Percentiles rank a stretch among this genome's conserved stretches.
These are phyloP conservation scores for Drymonia ruficornis DNA, from an alignment of 2,888 invertebrate species.

Conservation along the genomic window DNA sequence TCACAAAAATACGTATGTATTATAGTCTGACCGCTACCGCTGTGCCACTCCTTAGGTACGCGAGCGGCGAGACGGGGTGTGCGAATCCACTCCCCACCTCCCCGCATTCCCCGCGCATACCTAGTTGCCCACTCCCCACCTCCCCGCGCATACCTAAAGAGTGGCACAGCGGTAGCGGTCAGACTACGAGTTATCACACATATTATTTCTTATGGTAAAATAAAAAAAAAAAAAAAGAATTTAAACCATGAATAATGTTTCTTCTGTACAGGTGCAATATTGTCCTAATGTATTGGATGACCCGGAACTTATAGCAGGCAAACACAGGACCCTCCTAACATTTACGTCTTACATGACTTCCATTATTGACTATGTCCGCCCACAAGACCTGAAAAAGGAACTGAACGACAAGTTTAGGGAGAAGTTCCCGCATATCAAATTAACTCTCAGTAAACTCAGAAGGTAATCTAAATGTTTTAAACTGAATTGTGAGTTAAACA, in stretches of 20 bases:
- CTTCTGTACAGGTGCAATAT: conserved; percentile 84
- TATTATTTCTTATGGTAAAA: background rate
- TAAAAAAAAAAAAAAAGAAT: background rate
- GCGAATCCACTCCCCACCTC: no score
- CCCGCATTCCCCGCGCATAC: no score
- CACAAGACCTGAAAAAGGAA: conserved; percentile 97
- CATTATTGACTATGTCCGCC: conserved; percentile 98
- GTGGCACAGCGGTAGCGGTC: no score
- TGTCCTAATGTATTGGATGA: conserved; percentile 96
- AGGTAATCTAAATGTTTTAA: conserved; percentile 85
- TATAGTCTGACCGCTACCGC: no score
- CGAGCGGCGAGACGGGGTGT: no score
- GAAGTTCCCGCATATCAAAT: conserved; percentile 96
- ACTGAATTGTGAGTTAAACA: background rate
- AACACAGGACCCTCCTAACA: conserved; percentile 93
- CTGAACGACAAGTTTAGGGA: conserved; percentile 98
- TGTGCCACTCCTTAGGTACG: no score
- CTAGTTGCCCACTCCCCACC: no score
- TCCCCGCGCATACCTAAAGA: no score
- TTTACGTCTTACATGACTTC: conserved; percentile 97
- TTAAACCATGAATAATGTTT: background rate
- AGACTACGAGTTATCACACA: no score
- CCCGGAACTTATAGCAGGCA: conserved; percentile 95
- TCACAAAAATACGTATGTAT: conserved; percentile 74
- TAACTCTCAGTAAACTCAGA: conserved; percentile 97